Evolutionary conservation across 2,888 invertebrate genomes (phyloP).

Genomic region (Camponotus fellah): DNA sequence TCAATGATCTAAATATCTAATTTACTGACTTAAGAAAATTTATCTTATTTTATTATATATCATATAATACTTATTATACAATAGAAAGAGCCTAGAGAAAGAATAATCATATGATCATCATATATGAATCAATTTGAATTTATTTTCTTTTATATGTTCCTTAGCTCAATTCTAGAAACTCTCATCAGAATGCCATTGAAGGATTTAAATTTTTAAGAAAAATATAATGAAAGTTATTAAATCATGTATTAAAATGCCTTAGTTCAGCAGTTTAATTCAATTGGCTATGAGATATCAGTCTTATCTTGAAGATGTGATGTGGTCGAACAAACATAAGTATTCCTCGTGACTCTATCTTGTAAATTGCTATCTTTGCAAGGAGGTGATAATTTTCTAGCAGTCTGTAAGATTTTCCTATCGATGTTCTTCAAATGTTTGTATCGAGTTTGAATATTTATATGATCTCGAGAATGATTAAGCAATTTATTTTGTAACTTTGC

Average conservation of each 20-base stretch:
- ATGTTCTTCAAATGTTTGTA: constrained; percentile 58
- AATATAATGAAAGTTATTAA: constrained; percentile 4
- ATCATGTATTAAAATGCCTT: neutral
- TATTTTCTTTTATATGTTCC: neutral
- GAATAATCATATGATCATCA: neutral
- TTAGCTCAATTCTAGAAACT: neutral
- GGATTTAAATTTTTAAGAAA: constrained; percentile 19
- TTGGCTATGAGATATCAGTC: constrained; percentile 2
- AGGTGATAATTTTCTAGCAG: constrained; percentile 59
- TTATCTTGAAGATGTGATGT: constrained; percentile 5
- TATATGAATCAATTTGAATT: neutral
- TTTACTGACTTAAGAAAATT: neutral
- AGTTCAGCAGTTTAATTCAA: constrained; percentile 17
- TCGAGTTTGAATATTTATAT: constrained; percentile 43
- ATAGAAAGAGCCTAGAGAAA: neutral
- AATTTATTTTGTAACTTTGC: constrained; percentile 32
- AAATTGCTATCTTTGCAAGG: constrained; percentile 58
- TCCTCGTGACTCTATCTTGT: neutral
- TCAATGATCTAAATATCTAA: neutral
- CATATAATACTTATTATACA: neutral
- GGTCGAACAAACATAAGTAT: neutral
- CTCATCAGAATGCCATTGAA: neutral
- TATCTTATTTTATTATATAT: neutral
- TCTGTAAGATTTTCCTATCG: constrained; percentile 71
- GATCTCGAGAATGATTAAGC: constrained; percentile 22